Evolutionary conservation across 2,113 vertebrate species (phyloP).

Genomic region (Xyliphius kryptos): DNA sequence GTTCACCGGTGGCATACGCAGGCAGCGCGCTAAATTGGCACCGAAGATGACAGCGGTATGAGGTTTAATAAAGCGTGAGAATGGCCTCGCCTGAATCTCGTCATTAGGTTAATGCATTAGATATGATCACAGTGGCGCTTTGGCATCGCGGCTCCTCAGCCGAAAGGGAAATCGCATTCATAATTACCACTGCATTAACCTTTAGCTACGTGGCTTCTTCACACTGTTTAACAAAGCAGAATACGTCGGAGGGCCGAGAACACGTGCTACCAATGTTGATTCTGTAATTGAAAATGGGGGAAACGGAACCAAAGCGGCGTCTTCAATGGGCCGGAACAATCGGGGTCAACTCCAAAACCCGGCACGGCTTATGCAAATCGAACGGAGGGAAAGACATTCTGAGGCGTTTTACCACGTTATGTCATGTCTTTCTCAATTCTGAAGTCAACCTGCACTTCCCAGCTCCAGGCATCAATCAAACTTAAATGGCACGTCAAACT

Average conservation of each 20-base stretch:
- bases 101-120: slow-evolving; percentile 66
- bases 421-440: not conserved
- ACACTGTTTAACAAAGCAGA: slow-evolving; percentile 32
- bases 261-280: not conserved
- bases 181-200: slow-evolving; percentile 72
- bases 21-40: slow-evolving; percentile 55
- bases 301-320: not conserved
- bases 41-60: slow-evolving; percentile 52
- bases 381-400: too few relatives aligned
- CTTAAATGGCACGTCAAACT: not conserved
- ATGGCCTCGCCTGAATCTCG: slow-evolving; percentile 58
- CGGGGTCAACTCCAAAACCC: not conserved
- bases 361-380: slow-evolving; percentile 4
- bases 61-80: slow-evolving; percentile 62
- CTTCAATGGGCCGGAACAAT: not conserved
- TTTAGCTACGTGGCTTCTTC: slow-evolving; percentile 60
- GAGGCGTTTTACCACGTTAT: not conserved
- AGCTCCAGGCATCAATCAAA: not conserved
- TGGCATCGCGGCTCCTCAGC: slow-evolving; percentile 46
- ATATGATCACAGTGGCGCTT: slow-evolving; percentile 58
- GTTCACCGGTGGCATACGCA: slow-evolving; percentile 47
- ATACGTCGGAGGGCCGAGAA: slow-evolving; percentile 4
- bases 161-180: slow-evolving; percentile 61
- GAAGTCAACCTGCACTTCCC: not conserved
- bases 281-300: slow-evolving; percentile 7